These are phyloP conservation scores for Eucidaris tribuloides DNA, from an alignment of 35 echinoderm and acorn worm species.

Conservation along the genomic window DNA sequence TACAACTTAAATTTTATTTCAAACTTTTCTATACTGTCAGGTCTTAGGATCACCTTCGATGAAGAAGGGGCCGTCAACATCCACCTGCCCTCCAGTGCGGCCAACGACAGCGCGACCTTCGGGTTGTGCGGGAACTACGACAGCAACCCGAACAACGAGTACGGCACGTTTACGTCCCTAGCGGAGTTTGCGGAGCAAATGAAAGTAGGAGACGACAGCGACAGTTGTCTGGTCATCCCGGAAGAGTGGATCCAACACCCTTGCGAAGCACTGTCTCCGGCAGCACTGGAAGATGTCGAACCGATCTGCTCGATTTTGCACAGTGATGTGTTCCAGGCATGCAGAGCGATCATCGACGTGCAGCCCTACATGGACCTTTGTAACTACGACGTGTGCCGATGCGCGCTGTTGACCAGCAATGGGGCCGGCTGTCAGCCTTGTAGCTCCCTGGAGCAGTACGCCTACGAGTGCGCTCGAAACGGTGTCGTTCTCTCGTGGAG, in stretches of 20 bases:
- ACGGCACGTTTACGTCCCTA: background rate
- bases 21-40: too few relatives aligned
- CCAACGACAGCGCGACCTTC: background rate
- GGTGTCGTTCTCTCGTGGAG: constrained; percentile 25
- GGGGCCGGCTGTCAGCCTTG: background rate
- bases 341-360: background rate
- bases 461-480: background rate
- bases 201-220: background rate
- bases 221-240: background rate
- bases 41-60: background rate
- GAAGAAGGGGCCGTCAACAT: background rate
- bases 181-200: background rate
- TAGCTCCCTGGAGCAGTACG: constrained; percentile 14
- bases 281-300: background rate
- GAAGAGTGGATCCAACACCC: background rate
- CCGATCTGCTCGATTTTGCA: background rate
- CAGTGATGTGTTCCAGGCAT: background rate
- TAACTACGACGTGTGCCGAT: background rate
- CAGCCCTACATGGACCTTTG: background rate
- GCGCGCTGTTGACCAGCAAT: background rate
- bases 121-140: constrained; percentile 44
- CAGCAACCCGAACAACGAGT: background rate
- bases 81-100: background rate
- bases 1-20: too few relatives aligned
- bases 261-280: background rate